Evolutionary conservation across 1,140 invertebrate species (phyloP), one percentile per base, ranked within the genome.

Genomic region (Diorhabda sublineata): DNA sequence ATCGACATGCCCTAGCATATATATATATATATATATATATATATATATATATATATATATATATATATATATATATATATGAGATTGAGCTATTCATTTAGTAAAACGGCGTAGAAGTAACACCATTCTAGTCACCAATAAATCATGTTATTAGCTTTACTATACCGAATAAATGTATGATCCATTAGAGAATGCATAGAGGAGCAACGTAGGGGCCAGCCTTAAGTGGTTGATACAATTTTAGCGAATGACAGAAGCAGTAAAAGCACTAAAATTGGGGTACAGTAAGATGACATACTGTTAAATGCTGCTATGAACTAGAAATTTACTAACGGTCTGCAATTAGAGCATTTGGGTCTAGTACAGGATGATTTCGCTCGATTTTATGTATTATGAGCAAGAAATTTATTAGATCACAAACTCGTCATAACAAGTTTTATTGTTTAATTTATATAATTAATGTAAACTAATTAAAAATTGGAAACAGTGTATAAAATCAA

Each of bases 231-330:
- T 45, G 61, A 44, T 44, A 44, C 44, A 11, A 62, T 44, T 62
- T 62, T 45, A 63, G 61, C 63, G 61, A 57, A 61, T 73, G 69
- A 56, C 62, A 59, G 66, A 67, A 61, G 67, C 62, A 62, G 70
- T 74, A 74, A 73, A 73, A 73, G 67, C 67, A 63, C 66, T 69
- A 59, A 62, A 73, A 74, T 70, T 69, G 59, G 68, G 61, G 73
- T 69, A 73, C 69, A 71, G 70, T 75, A 71, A 71, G 72, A 71
- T 73, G 75, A 76, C 75, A 75, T 70, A 74, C 69, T 74, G 72
- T 75, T 76, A 73, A 76, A 73, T 75, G 72, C 71, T 69, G 73
- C 73, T 71, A 76, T 74, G 74, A 76, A 75, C 75, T 74, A 74
- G 69, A 74, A 75, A 74, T 75, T 76, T 71, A 75, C 69, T 72